Evolutionary conservation across 1,140 invertebrate species (phyloP).

Genomic region (Paraescarpia echinospica): DNA sequence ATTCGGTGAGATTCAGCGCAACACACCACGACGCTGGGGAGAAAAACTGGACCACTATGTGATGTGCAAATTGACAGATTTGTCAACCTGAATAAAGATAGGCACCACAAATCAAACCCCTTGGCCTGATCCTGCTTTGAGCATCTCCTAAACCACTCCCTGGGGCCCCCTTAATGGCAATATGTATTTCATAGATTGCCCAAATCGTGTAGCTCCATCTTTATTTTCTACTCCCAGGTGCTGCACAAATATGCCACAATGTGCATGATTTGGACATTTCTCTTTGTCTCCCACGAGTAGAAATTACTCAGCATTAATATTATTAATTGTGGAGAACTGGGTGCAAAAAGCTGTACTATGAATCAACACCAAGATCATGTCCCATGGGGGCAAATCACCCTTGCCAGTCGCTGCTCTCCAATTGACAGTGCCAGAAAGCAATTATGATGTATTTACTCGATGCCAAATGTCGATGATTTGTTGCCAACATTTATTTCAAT

Average conservation of each 20-base stretch:
- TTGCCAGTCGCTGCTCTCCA: neutral
- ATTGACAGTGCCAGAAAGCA: conserved; percentile 3
- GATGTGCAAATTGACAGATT: conserved; percentile 5
- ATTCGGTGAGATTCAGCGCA: neutral
- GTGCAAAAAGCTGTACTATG: neutral
- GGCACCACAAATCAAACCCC: neutral
- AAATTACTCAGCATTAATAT: neutral
- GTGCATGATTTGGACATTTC: neutral
- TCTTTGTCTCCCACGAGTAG: neutral
- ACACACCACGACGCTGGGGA: neutral
- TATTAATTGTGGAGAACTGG: neutral
- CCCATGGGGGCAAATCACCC: neutral
- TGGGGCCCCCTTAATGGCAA: neutral
- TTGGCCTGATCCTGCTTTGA: neutral
- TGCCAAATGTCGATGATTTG: neutral
- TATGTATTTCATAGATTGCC: conserved; percentile 6
- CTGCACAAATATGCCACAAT: conserved; percentile 5
- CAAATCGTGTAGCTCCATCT: neutral
- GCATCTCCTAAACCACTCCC: neutral
- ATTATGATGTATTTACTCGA: conserved; percentile 2
- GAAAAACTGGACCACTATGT: neutral
- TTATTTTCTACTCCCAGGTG: neutral
- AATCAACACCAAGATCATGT: neutral
- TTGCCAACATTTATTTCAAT: conserved; percentile 1
- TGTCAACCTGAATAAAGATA: conserved; percentile 6